Evolutionary conservation across 1,140 invertebrate genomes (phyloP), one percentile per base, ranked within the genome.

Genomic region (Cydia splendana): DNA sequence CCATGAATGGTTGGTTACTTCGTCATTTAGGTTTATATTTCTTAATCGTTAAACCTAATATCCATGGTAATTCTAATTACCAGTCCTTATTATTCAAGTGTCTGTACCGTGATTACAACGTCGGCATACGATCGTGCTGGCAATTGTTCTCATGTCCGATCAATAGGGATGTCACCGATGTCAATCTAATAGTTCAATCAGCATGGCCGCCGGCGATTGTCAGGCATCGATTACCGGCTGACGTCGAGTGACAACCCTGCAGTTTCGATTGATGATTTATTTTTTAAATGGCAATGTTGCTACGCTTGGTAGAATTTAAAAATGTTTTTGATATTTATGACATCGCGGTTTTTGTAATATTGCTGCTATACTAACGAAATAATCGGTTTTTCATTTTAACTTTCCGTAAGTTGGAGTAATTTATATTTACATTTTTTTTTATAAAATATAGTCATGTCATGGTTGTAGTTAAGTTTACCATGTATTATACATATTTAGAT

Each of bases 171-270:
- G 67, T 38, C 67, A 71, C 30, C 30, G 18, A 71, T 71, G 30
- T 71, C 67, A 71, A 71, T 71, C 67, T 42, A 71, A 71, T 71
- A 42, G 67, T 38, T 42, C 67, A 71, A 71, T 71, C 67, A 71
- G 15, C 13, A n/a, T 28, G 28, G 28, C 28, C 67, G 34, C 34
- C 30, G 18, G 30, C 67, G 67, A 42, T 20, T 20, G 67, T 42
- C 34, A n/a, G 67, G 10, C 67, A 42, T 71, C 67, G 67, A 71
- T 71, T 71, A 71, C n/a, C 30, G n/a, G 67, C 30, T 24, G 57
- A 18, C 65, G 65, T 30, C 65, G 28, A 71, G 65, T 69, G 65
- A 71, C 34, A n/a, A 2, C 67, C 28, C 15, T 71, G 15, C 15
- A 71, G 65, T 34, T 30, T 2, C 28, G 28, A 67, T 9, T 67